A percentile compares a stretch with the other conserved stretches of the same genome.
phyloP scores from a whole-genome alignment of 2,888 invertebrate species.

The Dastarcus helophoroides region DNA sequence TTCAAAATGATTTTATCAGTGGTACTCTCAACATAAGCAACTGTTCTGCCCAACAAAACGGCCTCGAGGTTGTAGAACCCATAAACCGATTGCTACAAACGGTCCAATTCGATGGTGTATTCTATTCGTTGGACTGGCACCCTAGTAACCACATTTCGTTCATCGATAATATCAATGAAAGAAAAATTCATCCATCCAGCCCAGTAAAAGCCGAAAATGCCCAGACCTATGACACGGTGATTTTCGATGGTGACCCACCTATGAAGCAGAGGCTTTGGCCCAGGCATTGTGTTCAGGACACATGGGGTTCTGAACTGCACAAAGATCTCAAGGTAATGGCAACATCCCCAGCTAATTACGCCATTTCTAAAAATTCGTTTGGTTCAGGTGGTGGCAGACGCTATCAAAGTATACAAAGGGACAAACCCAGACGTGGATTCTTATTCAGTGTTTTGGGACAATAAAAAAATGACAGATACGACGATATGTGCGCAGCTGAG shows the following conservation, averaged over 20 bases:
- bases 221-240: conserved; percentile 81
- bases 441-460: conserved; percentile 98
- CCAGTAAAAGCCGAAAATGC: conserved; percentile 65
- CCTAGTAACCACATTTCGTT: conserved; percentile 93
- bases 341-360: no score
- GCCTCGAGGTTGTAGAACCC: conserved; percentile 80
- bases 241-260: conserved; percentile 76
- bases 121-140: conserved; percentile 97
- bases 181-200: conserved; percentile 62
- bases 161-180: conserved; percentile 76
- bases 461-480: conserved; percentile 82
- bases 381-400: conserved; percentile 55
- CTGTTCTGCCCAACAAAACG: conserved; percentile 85
- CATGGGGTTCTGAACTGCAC: conserved; percentile 91
- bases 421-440: conserved; percentile 92
- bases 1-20: conserved; percentile 96
- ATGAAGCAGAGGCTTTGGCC: conserved; percentile 92
- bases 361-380: conserved; percentile 8
- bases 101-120: conserved; percentile 75
- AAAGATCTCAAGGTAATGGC: conserved; percentile 64
- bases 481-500: conserved; percentile 70
- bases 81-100: conserved; percentile 76
- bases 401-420: conserved; percentile 79
- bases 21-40: conserved; percentile 88
- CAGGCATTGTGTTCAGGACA: conserved; percentile 88